Conservation (phyloP, 2,888 invertebrate genomes). For the Hipparchia sbordonii region DNA sequence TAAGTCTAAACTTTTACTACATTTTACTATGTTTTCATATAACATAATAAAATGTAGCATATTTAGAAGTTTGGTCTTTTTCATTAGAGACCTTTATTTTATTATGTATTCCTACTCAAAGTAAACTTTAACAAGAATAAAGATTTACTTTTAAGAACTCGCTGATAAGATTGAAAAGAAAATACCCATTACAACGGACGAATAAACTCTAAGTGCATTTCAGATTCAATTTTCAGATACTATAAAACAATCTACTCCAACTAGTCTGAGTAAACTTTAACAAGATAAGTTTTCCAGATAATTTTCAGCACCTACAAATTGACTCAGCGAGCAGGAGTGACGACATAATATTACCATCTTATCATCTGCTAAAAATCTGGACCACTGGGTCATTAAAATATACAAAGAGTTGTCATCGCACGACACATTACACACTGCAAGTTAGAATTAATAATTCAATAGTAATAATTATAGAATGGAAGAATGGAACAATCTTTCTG, state of each 20-base stretch:
- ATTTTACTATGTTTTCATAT: too few species aligned
- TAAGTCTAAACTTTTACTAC: too few species aligned
- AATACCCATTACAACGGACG: neutral
- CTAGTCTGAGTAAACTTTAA: slow-evolving; percentile 20
- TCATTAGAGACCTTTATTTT: too few species aligned
- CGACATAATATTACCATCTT: too few species aligned
- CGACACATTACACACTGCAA: too few species aligned
- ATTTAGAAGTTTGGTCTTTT: too few species aligned
- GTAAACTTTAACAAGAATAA: neutral
- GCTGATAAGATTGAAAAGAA: neutral
- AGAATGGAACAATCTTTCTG: too few species aligned
- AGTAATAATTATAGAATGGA: too few species aligned
- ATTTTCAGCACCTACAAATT: neutral
- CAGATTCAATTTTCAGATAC: slow-evolving; percentile 20
- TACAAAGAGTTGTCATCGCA: too few species aligned
- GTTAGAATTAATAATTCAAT: too few species aligned
- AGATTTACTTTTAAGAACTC: neutral
- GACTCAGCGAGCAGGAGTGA: neutral
- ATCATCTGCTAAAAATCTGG: neutral
- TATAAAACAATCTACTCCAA: slow-evolving; percentile 21
- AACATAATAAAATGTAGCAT: too few species aligned
- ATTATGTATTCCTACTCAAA: neutral
- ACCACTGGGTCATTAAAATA: slow-evolving; percentile 1
- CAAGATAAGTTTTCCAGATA: slow-evolving; percentile 20
- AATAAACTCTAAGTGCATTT: slow-evolving; percentile 1